Evolutionary conservation across 1,140 invertebrate genomes (phyloP), one percentile per base, ranked within the genome.

Genomic region (Drosophila jambulina): DNA sequence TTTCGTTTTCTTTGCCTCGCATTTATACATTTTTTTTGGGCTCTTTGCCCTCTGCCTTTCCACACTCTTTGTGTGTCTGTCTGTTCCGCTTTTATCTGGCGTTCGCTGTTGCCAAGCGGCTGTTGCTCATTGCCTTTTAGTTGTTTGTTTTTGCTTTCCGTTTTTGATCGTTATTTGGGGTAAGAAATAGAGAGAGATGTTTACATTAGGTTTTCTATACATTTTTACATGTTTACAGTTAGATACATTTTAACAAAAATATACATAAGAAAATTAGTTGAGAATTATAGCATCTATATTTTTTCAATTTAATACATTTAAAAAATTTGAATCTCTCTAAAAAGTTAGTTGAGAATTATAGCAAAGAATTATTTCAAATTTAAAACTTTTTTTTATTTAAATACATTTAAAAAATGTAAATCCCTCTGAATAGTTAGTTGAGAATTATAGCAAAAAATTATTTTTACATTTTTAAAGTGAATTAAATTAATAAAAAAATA

Each of bases 21-120:
- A 27, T 54, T 45, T 21, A 13, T 19, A 32, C 8, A 32, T 21
- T 67, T 45, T 58, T 65, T 61, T 40, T 51, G 56, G 42, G 45
- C 58, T 49, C 60, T 38, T 51, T 29, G 62, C 29, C 45, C 64
- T 23, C 63, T 25, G 25, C n/a, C 53, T 17, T 46, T 27, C 45
- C 46, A 48, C 46, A 29, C 56, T 45, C 38, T 57, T 23, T 51
- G 49, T 34, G 27, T 19, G n/a, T 56, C 54, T 53, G 49, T 38
- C 42, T 63, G 56, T 76, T 86, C 83, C 83, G 76, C 71, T 78
- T 91, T 86, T 78, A 81, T 86, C 80, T 86, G 49, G 42, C 53
- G 53, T 78, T 70, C 58, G 75, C 80, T 91, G 87, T 91, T 91
- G 87, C 80, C 87, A 91, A 91, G 87, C 82, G 82, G 70, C 70